A percentile compares a stretch with the other conserved stretches of the same genome.
Evolutionary conservation across 2,113 vertebrate species (phyloP).

Genomic region (Chiloscyllium plagiosum): DNA sequence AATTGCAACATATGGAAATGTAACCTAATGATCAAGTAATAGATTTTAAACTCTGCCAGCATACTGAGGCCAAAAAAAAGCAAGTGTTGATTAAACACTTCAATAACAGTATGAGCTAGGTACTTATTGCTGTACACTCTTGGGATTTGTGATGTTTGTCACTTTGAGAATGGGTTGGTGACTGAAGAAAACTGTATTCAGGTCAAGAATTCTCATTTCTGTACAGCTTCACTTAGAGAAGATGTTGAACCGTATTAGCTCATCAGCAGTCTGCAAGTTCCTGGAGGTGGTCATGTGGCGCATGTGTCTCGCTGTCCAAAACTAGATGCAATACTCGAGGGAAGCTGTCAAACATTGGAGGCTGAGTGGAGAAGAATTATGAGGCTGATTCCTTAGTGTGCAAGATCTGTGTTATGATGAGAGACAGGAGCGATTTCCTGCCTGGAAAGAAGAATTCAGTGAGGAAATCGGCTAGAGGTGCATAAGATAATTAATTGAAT

Average conservation of each 20-base stretch:
- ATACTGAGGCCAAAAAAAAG: neutral
- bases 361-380: neutral
- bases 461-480: neutral
- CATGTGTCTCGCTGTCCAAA: neutral
- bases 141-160: slow-evolving; percentile 23
- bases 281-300: neutral
- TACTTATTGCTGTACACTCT: neutral
- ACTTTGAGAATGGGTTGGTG: neutral
- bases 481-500: neutral
- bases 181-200: neutral
- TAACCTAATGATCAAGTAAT: neutral
- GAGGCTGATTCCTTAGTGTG: neutral
- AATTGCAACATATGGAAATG: neutral
- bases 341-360: neutral
- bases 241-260: neutral
- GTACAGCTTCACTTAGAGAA: neutral
- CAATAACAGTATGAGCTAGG: neutral
- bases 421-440: neutral
- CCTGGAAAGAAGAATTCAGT: neutral
- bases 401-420: neutral
- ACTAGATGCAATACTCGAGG: neutral
- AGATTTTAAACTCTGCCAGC: neutral
- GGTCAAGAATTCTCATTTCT: neutral
- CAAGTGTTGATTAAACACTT: slow-evolving; percentile 34
- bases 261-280: neutral